Evolutionary conservation across 1,140 invertebrate species (phyloP).

Genomic region (Eupristina koningsbergeri): DNA sequence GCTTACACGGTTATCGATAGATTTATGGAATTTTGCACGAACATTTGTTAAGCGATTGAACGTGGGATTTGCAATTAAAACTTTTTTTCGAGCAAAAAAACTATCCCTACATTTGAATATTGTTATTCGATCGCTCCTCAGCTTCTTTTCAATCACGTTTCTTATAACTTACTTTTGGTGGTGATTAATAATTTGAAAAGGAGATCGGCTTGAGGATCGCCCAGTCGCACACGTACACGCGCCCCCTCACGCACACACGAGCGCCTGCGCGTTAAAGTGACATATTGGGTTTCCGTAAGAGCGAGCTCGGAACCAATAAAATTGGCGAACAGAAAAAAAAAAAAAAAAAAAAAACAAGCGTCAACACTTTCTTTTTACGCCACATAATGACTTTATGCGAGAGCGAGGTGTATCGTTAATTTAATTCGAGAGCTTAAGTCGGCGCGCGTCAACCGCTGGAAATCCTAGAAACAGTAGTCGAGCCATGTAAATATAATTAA

Average conservation of each 20-base stretch:
- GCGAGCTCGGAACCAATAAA: not conserved
- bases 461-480: not conserved
- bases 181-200: not conserved
- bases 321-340: not conserved
- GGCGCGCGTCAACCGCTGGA: no score
- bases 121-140: not conserved
- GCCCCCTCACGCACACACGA: no score
- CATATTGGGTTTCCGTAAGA: not conserved
- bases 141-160: not conserved
- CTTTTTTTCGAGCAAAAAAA: not conserved
- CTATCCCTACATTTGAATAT: not conserved
- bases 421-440: not conserved
- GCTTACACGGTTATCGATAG: not conserved
- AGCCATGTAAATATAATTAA: not conserved
- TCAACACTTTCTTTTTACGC: not conserved
- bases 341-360: no score
- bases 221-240: no score
- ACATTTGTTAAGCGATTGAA: not conserved
- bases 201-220: no score
- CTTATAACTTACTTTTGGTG: not conserved
- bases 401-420: not conserved
- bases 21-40: not conserved
- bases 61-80: not conserved
- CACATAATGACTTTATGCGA: not conserved
- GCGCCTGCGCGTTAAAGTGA: not conserved